These are phyloP conservation scores for Phalangium opilio DNA, from an alignment of 2,888 invertebrate genomes.

Conservation along the genomic window DNA sequence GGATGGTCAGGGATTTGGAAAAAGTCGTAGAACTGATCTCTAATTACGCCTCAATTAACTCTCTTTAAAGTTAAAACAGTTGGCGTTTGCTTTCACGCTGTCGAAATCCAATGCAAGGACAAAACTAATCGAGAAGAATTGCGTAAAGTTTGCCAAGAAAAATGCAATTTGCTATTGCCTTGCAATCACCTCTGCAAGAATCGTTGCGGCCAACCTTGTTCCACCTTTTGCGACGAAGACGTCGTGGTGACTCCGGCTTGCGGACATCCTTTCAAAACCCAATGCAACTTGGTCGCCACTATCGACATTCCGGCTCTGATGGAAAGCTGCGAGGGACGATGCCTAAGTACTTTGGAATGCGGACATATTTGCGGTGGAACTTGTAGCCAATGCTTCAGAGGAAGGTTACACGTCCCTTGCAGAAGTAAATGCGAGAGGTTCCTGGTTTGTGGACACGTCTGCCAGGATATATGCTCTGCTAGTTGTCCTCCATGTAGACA, in stretches of 20 bases:
- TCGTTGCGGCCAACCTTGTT: neutral
- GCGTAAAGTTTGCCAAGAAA: too few species aligned
- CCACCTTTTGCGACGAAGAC: neutral
- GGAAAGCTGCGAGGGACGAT: slow-evolving; percentile 21
- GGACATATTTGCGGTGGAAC: slow-evolving; percentile 27
- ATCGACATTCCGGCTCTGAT: neutral
- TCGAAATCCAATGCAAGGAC: too few species aligned
- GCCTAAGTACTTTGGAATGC: slow-evolving; percentile 23
- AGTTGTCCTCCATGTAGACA: slow-evolving; percentile 30
- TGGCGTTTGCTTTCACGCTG: too few species aligned
- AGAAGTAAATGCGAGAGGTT: slow-evolving; percentile 25
- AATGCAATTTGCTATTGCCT: too few species aligned
- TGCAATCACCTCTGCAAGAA: neutral
- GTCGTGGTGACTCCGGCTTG: slow-evolving; percentile 4
- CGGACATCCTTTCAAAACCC: slow-evolving; percentile 6
- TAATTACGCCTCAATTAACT: too few species aligned
- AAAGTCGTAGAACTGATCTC: too few species aligned
- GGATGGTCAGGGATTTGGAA: too few species aligned
- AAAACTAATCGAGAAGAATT: too few species aligned
- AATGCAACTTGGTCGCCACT: slow-evolving; percentile 2
- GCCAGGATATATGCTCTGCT: slow-evolving; percentile 27
- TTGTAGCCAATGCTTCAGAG: slow-evolving; percentile 29
- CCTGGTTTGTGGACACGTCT: slow-evolving; percentile 32
- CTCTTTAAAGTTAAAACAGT: too few species aligned
- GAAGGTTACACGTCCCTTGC: slow-evolving; percentile 30